Conservation (phyloP, 2,113 vertebrate species). For the Leptobrachium leishanense region DNA sequence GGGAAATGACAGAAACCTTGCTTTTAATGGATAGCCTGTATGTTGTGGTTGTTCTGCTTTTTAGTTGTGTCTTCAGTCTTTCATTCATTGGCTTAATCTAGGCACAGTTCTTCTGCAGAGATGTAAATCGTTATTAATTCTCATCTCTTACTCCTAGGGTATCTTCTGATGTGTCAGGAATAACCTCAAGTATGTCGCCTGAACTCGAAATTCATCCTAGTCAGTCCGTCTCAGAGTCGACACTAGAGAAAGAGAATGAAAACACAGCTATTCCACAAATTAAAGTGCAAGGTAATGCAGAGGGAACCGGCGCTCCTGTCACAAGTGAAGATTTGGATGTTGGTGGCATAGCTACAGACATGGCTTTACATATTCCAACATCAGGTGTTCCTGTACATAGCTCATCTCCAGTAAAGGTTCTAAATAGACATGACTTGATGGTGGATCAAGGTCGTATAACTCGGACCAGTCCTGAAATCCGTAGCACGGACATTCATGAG, state of each 20-base stretch:
- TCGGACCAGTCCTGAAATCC: background rate
- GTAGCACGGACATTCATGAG: background rate
- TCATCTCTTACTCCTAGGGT: conserved; percentile 56
- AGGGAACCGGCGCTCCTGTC: background rate
- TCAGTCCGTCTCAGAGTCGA: background rate
- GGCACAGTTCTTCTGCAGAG: background rate
- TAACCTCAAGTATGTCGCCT: conserved; percentile 23
- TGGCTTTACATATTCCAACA: background rate
- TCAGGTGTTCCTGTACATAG: background rate
- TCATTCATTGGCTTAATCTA: no score
- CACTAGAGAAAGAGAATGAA: background rate
- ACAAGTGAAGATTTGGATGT: background rate
- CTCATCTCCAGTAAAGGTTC: conserved; percentile 12
- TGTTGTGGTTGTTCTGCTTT: no score
- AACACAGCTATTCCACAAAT: background rate
- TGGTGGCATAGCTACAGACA: background rate
- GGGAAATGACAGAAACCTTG: no score
- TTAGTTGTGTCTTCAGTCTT: no score
- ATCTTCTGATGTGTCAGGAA: conserved; percentile 51
- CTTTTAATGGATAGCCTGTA: no score
- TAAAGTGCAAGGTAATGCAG: background rate
- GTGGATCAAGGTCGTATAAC: background rate
- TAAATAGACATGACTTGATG: background rate
- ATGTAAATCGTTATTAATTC: background rate
- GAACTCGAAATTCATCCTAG: conserved; percentile 12